A percentile compares a stretch with the other conserved stretches of the same genome.
Evolutionary conservation across 2,797 vertebrate genomes (phyloP).

Genomic region (Pyrocephalus nanus): DNA sequence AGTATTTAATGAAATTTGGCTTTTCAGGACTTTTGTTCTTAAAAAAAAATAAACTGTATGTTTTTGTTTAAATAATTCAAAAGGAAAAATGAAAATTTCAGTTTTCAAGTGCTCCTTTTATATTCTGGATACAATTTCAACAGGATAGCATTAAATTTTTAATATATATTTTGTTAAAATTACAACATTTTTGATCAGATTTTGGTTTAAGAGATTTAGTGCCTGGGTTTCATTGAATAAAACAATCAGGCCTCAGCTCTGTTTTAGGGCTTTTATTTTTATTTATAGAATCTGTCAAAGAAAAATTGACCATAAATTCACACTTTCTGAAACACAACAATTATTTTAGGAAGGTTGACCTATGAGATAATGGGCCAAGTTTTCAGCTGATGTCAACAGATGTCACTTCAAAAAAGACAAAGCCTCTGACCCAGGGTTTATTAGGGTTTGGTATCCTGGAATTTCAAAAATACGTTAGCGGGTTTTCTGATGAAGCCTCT

Average conservation of each 20-base stretch:
- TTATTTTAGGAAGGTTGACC: background rate
- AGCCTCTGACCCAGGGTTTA: background rate
- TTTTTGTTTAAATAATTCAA: background rate
- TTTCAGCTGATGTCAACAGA: background rate
- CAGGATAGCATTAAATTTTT: background rate
- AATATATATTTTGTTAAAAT: background rate
- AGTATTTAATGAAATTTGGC: background rate
- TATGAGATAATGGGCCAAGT: background rate
- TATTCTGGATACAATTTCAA: background rate
- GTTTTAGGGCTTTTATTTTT: background rate
- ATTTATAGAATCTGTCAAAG: background rate
- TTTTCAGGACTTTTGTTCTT: background rate
- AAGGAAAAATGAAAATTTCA: background rate
- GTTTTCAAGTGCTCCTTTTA: background rate
- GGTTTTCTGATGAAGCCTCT: background rate
- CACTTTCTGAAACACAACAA: background rate
- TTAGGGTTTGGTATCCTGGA: background rate
- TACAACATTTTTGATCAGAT: background rate
- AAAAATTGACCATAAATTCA: background rate
- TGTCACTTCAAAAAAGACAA: background rate
- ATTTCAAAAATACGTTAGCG: background rate
- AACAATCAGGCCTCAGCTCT: background rate
- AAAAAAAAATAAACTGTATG: rapidly evolving
- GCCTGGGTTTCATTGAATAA: background rate
- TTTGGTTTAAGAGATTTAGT: background rate